phyloP scores from a whole-genome alignment of 2,888 invertebrate genomes.

The Volucella inflata region DNA sequence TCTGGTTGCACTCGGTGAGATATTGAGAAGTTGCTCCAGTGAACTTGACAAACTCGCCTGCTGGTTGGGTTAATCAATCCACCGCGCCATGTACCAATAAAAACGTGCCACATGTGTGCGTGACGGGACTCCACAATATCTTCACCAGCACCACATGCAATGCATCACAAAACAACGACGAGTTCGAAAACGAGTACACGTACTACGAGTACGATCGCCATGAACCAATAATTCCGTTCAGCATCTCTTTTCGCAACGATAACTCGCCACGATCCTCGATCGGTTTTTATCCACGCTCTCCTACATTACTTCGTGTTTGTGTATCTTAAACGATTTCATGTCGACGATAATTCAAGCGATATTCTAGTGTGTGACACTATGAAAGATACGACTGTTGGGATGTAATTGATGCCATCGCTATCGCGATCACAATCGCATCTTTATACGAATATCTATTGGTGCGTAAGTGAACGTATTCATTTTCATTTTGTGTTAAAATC shows the following conservation, averaged over 20 bases:
- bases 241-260: slow-evolving; percentile 12
- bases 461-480: slow-evolving; percentile 65
- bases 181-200: too few relatives aligned
- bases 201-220: not conserved
- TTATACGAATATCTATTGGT: slow-evolving; percentile 9
- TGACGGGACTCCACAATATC: slow-evolving; percentile 81
- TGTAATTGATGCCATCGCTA: slow-evolving; percentile 59
- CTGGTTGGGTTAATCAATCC: slow-evolving; percentile 71
- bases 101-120: slow-evolving; percentile 83
- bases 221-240: slow-evolving; percentile 42
- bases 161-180: too few relatives aligned
- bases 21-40: slow-evolving; percentile 73
- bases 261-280: slow-evolving; percentile 36
- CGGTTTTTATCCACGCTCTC: slow-evolving; percentile 18
- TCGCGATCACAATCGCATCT: too few relatives aligned
- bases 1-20: slow-evolving; percentile 66
- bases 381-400: slow-evolving; percentile 58
- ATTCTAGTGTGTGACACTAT: slow-evolving; percentile 39
- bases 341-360: slow-evolving; percentile 36
- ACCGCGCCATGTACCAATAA: slow-evolving; percentile 77
- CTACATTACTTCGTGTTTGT: slow-evolving; percentile 34
- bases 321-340: slow-evolving; percentile 56
- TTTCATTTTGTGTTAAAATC: slow-evolving; percentile 71
- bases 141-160: slow-evolving; percentile 36
- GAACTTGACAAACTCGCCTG: slow-evolving; percentile 75